Percentiles rank a stretch among this genome's conserved stretches.
Conservation (phyloP, 2,888 invertebrate genomes). For the Doris montereyensis region DNA sequence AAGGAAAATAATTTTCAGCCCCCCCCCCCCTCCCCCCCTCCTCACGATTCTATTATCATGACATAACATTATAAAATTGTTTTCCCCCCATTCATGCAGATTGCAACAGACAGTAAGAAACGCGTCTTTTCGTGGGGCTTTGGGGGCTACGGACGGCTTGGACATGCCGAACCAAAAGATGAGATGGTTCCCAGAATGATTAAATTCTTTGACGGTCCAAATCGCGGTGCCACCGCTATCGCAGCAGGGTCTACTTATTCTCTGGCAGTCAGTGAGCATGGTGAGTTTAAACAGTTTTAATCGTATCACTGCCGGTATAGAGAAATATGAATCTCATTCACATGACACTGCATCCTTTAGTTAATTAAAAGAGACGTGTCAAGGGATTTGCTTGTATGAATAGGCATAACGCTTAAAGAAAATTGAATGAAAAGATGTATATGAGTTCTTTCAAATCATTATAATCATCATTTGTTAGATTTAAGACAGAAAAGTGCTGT, state of each 20-base stretch:
- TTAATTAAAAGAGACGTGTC: too few species aligned
- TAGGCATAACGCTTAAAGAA: too few species aligned
- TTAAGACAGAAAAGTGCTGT: too few species aligned
- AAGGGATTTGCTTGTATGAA: too few species aligned
- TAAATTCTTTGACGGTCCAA: constrained; percentile 89
- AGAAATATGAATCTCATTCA: too few species aligned
- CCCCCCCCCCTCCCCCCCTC: too few species aligned
- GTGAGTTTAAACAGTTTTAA: too few species aligned
- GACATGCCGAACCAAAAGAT: constrained; percentile 93
- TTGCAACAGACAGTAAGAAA: constrained; percentile 89
- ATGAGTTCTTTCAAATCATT: too few species aligned
- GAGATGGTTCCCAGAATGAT: constrained; percentile 89
- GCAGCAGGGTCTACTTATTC: constrained; percentile 90
- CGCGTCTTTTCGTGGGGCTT: constrained; percentile 96
- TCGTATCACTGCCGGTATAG: too few species aligned
- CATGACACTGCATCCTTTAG: too few species aligned
- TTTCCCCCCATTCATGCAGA: constrained; percentile 77
- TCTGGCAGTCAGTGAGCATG: constrained; percentile 86
- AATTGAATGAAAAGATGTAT: too few species aligned
- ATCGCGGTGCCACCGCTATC: constrained; percentile 86
- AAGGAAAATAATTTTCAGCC: not conserved
- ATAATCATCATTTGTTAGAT: too few species aligned
- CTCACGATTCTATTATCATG: not conserved
- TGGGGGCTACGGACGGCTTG: constrained; percentile 93
- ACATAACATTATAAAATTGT: not conserved